A percentile compares a stretch with the other conserved stretches of the same genome.
phyloP scores from a whole-genome alignment of 2,113 vertebrate genomes.

The Nycticebus coucang region DNA sequence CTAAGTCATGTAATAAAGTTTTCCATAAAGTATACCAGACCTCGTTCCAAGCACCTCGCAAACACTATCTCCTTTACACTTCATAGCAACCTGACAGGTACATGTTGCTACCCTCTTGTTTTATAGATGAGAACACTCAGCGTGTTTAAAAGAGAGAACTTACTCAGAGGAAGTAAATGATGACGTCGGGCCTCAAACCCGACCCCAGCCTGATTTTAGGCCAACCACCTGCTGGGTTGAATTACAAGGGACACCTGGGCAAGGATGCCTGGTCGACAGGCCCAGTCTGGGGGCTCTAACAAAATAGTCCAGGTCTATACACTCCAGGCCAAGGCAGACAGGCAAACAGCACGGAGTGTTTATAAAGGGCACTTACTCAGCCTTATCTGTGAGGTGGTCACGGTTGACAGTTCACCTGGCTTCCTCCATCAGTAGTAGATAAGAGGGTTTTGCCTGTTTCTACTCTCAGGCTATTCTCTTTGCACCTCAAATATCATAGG shows the following conservation, averaged over 20 bases:
- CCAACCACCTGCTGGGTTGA: background rate
- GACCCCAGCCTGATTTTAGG: background rate
- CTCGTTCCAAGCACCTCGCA: background rate
- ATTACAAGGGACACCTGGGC: background rate
- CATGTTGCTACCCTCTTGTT: background rate
- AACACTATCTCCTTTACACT: background rate
- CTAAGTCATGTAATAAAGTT: background rate
- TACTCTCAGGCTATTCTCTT: background rate
- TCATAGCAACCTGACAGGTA: background rate
- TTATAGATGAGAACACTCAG: background rate
- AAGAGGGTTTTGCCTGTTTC: background rate
- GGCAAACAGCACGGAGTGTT: too few species aligned
- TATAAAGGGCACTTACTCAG: too few species aligned
- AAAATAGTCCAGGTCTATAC: background rate
- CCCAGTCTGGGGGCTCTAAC: background rate
- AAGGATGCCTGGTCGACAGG: rapidly evolving
- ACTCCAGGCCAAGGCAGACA: background rate
- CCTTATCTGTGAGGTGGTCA: background rate
- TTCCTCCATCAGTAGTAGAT: background rate
- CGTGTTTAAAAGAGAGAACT: background rate
- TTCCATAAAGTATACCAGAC: background rate
- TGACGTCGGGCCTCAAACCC: background rate
- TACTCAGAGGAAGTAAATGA: background rate
- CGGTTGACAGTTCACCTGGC: background rate
- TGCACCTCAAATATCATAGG: background rate